Percentiles rank a stretch among this genome's conserved stretches.
These are phyloP conservation scores for Vollenhovia emeryi DNA, from an alignment of 1,140 invertebrate species.

Conservation along the genomic window DNA sequence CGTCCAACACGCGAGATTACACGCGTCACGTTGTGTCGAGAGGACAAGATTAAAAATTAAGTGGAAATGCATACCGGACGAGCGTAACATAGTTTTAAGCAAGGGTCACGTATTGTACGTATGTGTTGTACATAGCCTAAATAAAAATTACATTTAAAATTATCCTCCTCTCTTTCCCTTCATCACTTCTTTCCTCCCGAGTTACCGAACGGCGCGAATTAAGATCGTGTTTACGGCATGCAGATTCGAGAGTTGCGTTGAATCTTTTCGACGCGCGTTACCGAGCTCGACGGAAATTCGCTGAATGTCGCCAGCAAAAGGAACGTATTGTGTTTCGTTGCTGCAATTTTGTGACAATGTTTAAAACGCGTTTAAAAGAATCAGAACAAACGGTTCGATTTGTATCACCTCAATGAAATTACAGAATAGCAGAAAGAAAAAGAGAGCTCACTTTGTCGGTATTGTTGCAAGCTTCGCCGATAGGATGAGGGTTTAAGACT, in stretches of 20 bases:
- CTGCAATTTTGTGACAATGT: background rate
- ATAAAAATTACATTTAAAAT: constrained; percentile 85
- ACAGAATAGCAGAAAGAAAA: background rate
- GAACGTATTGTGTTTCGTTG: background rate
- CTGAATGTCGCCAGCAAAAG: background rate
- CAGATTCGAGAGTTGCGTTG: background rate
- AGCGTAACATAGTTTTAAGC: constrained; percentile 83
- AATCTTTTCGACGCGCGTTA: background rate
- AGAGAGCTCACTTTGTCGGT: background rate
- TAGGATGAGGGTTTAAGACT: background rate
- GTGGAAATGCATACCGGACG: constrained; percentile 78
- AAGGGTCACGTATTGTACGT: constrained; percentile 85
- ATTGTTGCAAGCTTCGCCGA: background rate
- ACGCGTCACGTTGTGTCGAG: constrained; percentile 54
- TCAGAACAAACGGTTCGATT: background rate
- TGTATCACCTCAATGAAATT: background rate
- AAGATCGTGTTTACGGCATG: background rate
- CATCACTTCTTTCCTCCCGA: background rate
- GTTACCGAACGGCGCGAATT: background rate
- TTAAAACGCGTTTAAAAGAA: too few species aligned
- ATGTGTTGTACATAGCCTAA: constrained; percentile 86
- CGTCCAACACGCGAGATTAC: constrained; percentile 29
- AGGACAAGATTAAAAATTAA: constrained; percentile 72
- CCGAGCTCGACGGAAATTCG: background rate
- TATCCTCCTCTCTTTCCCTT: constrained; percentile 48